These are phyloP conservation scores for Pampusana beccarii DNA, from an alignment of 2,113 vertebrate genomes.

Conservation along the genomic window DNA sequence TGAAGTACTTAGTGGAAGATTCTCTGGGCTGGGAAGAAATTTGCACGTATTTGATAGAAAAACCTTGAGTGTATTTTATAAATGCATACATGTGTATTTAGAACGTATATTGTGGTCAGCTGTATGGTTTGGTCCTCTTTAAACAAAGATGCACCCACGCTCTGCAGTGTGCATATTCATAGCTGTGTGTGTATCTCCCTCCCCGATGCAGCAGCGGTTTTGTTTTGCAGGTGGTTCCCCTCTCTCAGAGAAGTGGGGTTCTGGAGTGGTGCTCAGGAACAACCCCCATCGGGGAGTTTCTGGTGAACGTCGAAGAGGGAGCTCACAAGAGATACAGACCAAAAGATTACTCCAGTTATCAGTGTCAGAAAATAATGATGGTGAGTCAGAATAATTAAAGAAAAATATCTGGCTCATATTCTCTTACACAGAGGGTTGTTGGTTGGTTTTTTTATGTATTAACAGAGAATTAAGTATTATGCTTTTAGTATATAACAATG, in stretches of 20 bases:
- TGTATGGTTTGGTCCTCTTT: neutral
- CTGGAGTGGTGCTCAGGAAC: conserved; percentile 97
- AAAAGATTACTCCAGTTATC: conserved; percentile 75
- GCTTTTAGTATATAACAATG: neutral
- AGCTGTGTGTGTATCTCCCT: neutral
- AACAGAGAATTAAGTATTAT: fast-evolving
- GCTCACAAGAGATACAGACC: conserved; percentile 92
- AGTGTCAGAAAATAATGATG: conserved; percentile 87
- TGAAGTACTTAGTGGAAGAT: neutral
- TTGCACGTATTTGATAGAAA: neutral
- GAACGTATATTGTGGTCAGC: neutral
- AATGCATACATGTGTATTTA: neutral
- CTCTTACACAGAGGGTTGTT: neutral
- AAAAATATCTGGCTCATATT: neutral
- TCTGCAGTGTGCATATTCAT: neutral
- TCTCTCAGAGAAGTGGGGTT: conserved; percentile 94
- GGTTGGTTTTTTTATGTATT: neutral
- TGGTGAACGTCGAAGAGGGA: conserved; percentile 82
- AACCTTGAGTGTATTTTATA: neutral
- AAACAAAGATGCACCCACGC: neutral
- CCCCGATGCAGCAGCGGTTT: neutral
- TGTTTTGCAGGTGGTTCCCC: conserved; percentile 88
- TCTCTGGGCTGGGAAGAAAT: neutral
- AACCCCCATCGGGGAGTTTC: conserved; percentile 90
- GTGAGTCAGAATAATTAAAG: conserved; percentile 68